These are phyloP conservation scores for Nemotelus nigrinus DNA, from an alignment of 2,888 invertebrate species.

Conservation along the genomic window DNA sequence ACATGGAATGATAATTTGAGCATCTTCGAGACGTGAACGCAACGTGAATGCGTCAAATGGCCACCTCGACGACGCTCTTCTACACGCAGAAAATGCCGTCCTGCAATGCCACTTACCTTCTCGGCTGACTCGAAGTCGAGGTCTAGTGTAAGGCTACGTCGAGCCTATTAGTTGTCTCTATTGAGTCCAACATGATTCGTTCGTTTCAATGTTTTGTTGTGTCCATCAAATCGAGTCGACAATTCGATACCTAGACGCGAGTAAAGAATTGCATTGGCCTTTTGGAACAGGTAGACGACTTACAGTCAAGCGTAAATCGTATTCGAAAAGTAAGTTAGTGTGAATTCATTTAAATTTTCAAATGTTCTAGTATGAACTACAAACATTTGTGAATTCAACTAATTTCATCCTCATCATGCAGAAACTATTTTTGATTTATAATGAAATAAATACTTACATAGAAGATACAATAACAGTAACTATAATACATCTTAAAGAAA, in stretches of 20 bases:
- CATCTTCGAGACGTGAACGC: slow-evolving; percentile 44
- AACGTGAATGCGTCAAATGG: slow-evolving; percentile 51
- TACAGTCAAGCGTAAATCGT: too few species aligned
- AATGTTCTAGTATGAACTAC: too few species aligned
- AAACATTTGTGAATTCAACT: too few species aligned
- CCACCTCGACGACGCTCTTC: slow-evolving; percentile 48
- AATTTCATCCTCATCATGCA: too few species aligned
- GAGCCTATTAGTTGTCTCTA: slow-evolving; percentile 36
- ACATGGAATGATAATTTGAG: slow-evolving; percentile 52
- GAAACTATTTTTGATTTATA: too few species aligned
- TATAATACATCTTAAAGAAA: too few species aligned
- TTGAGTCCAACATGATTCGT: slow-evolving; percentile 38
- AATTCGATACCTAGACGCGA: slow-evolving; percentile 31
- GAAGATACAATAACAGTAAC: too few species aligned
- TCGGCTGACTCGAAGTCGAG: not conserved
- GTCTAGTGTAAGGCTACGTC: not conserved
- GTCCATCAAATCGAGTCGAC: slow-evolving; percentile 49
- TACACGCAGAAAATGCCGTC: slow-evolving; percentile 11
- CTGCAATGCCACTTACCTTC: not conserved
- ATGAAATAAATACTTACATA: too few species aligned
- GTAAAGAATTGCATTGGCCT: not conserved
- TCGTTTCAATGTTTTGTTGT: slow-evolving; percentile 47
- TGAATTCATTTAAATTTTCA: too few species aligned
- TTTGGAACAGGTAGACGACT: not conserved
- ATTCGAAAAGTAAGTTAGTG: too few species aligned